Conservation (phyloP, 1,140 invertebrate genomes). For the Cotesia chilonis region DNA sequence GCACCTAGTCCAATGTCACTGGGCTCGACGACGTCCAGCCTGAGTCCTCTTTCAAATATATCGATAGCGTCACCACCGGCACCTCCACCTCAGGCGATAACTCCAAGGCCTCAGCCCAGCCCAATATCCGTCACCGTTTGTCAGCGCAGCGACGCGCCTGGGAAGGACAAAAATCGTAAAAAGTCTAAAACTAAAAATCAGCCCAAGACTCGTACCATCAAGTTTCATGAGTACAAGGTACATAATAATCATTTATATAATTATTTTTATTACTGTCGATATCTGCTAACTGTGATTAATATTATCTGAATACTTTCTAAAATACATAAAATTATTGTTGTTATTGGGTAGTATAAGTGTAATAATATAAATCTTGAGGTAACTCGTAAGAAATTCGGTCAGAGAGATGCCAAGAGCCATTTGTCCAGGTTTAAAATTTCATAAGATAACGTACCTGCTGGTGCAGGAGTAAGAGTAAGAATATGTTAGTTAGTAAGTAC, state of each 20-base stretch:
- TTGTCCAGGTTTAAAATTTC: slow-evolving; percentile 2
- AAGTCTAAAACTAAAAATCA: slow-evolving; percentile 91
- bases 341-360: too few species aligned
- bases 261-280: too few species aligned
- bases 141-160: slow-evolving; percentile 73
- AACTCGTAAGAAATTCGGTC: slow-evolving; percentile 9
- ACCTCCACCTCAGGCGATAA: slow-evolving; percentile 63
- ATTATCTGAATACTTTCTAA: too few species aligned
- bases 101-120: slow-evolving; percentile 69
- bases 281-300: too few species aligned
- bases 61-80: slow-evolving; percentile 71
- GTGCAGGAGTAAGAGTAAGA: too few species aligned
- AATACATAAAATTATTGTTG: too few species aligned
- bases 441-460: background rate
- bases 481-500: background rate
- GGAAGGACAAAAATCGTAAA: slow-evolving; percentile 86
- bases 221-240: slow-evolving; percentile 97
- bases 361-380: too few species aligned
- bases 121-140: slow-evolving; percentile 55
- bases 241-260: slow-evolving; percentile 31
- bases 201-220: slow-evolving; percentile 89
- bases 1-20: slow-evolving; percentile 72
- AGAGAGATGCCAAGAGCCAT: background rate
- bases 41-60: slow-evolving; percentile 75
- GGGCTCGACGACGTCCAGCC: slow-evolving; percentile 72